A percentile compares a stretch with the other conserved stretches of the same genome.
Evolutionary conservation across 2,888 invertebrate genomes (phyloP).

Genomic region (Tenodera sinensis): DNA sequence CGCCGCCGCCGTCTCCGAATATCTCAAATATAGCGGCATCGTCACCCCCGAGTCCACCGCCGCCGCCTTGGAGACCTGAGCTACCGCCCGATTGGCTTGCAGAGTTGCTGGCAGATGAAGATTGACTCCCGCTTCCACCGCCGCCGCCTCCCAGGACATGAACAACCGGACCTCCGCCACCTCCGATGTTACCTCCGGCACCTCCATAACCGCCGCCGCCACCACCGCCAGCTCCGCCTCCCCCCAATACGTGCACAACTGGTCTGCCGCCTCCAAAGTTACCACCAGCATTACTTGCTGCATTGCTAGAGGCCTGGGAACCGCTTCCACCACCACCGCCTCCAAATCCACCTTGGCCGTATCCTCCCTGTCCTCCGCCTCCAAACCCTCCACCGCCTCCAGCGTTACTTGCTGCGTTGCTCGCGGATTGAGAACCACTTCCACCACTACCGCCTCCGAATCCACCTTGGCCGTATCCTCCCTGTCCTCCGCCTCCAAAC

Average conservation of each 20-base stretch:
- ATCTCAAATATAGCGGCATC: background rate
- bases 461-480: too few species aligned
- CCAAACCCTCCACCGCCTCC: too few species aligned
- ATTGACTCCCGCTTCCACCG: background rate
- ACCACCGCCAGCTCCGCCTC: background rate
- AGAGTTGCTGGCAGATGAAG: background rate
- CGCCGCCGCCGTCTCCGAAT: too few species aligned
- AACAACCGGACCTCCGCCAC: background rate
- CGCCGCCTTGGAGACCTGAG: too few species aligned
- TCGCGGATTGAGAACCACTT: too few species aligned
- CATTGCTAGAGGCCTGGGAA: background rate
- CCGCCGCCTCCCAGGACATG: background rate
- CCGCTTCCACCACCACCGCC: background rate
- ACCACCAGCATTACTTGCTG: background rate
- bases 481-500: too few species aligned
- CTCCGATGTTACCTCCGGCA: background rate
- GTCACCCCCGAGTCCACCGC: background rate
- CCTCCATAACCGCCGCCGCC: background rate
- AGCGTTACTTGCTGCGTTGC: too few species aligned
- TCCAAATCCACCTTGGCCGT: background rate
- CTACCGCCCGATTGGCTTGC: background rate
- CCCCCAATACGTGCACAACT: background rate
- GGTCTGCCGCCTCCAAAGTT: background rate
- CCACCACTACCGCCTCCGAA: too few species aligned
- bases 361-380: background rate